Percentiles rank a stretch among this genome's conserved stretches.
Evolutionary conservation across 2,888 invertebrate species (phyloP).

Genomic region (Drosophila nr. perissopoda): DNA sequence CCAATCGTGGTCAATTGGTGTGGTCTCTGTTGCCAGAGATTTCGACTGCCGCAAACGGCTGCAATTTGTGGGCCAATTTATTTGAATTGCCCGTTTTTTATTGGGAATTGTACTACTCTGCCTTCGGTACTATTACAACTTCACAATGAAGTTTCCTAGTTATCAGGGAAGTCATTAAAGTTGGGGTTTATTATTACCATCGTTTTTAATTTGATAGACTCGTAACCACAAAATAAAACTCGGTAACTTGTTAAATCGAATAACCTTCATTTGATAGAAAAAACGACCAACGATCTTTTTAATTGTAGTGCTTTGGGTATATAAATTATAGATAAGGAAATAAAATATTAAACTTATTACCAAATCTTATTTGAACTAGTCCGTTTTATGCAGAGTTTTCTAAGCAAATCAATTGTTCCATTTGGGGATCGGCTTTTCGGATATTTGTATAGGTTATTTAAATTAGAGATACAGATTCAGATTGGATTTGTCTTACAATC

Average conservation of each 20-base stretch:
- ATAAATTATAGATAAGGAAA: neutral
- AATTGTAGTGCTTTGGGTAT: neutral
- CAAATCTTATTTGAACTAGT: neutral
- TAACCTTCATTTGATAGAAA: neutral
- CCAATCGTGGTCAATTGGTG: conserved; percentile 34
- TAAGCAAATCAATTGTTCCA: neutral
- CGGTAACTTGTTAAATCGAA: neutral
- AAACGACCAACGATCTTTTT: neutral
- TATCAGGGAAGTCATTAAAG: conserved; percentile 11
- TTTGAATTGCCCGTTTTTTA: conserved; percentile 28
- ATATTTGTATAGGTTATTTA: neutral
- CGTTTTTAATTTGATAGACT: neutral
- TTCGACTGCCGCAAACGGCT: conserved; percentile 31
- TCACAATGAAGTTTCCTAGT: conserved; percentile 8
- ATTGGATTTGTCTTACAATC: neutral
- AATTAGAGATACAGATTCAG: neutral
- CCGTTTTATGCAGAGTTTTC: neutral
- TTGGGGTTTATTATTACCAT: conserved; percentile 4
- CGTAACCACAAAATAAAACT: neutral
- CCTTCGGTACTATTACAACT: conserved; percentile 2
- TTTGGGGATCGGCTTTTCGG: neutral
- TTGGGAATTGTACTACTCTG: conserved; percentile 8
- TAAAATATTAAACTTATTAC: neutral
- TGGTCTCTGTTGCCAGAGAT: conserved; percentile 28
- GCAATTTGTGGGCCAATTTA: conserved; percentile 36